Percentiles rank a stretch among this genome's conserved stretches.
Evolutionary conservation across 2,113 vertebrate species (phyloP).

Genomic region (Pedionomus torquatus): DNA sequence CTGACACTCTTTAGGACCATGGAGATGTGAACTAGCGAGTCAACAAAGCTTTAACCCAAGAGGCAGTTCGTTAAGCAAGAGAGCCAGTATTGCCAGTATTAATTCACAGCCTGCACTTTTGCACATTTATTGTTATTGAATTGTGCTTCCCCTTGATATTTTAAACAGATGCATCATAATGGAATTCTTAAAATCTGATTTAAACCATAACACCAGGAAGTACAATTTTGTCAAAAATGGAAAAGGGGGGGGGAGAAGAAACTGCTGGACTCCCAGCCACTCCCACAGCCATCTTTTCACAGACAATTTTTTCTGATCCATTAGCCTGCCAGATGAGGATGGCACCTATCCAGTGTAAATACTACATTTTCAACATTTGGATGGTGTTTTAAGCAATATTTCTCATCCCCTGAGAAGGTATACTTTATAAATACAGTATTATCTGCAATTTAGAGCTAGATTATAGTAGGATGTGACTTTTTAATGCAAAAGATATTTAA

Average conservation of each 20-base stretch:
- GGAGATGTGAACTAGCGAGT: background rate
- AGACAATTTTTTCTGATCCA: conserved; percentile 38
- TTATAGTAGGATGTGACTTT: background rate
- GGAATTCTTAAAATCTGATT: conserved; percentile 35
- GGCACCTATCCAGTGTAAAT: conserved; percentile 49
- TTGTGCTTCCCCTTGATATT: conserved; percentile 27
- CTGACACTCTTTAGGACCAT: background rate
- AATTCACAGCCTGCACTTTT: background rate
- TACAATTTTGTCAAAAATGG: conserved; percentile 18
- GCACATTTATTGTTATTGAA: background rate
- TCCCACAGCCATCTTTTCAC: background rate
- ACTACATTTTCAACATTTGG: conserved; percentile 38
- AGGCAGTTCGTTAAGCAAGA: background rate
- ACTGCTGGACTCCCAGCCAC: background rate
- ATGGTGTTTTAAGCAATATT: background rate
- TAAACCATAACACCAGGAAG: conserved; percentile 39
- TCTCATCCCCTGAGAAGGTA: background rate
- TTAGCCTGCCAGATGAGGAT: conserved; percentile 19
- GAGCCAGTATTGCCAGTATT: background rate
- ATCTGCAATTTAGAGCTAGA: background rate
- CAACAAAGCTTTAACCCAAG: background rate
- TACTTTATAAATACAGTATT: conserved; percentile 18
- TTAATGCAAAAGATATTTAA: conserved; percentile 14
- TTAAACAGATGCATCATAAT: conserved; percentile 45
- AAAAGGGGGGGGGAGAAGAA: background rate